Evolutionary conservation across 1,140 invertebrate species (phyloP).

Genomic region (Anoplophora glabripennis): DNA sequence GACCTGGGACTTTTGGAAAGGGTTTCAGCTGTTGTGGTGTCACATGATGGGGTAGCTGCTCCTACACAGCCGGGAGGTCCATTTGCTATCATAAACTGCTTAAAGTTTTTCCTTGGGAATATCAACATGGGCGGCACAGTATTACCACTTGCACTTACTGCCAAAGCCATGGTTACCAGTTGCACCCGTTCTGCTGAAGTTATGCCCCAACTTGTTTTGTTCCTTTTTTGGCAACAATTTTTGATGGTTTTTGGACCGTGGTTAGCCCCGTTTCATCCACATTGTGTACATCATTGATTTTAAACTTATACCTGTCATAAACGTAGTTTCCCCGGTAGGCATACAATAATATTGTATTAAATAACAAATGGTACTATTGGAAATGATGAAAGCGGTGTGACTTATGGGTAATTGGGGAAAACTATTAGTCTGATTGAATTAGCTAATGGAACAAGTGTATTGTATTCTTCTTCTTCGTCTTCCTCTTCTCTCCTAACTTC

Average conservation of each 20-base stretch:
- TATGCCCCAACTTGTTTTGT: slow-evolving; percentile 41
- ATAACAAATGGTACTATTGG: no score
- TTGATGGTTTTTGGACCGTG: slow-evolving; percentile 40
- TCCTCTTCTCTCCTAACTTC: no score
- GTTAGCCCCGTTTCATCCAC: slow-evolving; percentile 43
- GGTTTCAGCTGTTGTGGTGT: slow-evolving; percentile 36
- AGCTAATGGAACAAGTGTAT: no score
- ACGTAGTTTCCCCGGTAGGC: no score
- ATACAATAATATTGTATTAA: no score
- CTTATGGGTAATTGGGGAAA: no score
- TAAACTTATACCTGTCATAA: background rate
- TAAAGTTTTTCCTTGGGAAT: slow-evolving; percentile 33
- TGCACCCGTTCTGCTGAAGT: slow-evolving; percentile 43
- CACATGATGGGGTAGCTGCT: slow-evolving; percentile 21
- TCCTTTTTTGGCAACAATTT: slow-evolving; percentile 36
- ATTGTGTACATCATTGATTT: slow-evolving; percentile 38
- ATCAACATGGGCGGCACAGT: slow-evolving; percentile 15
- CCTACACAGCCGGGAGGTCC: slow-evolving; percentile 25
- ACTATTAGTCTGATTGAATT: no score
- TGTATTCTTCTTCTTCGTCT: no score
- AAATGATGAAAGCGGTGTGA: no score
- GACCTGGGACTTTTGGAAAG: no score
- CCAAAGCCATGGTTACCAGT: slow-evolving; percentile 34
- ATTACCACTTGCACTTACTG: slow-evolving; percentile 24
- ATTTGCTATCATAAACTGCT: slow-evolving; percentile 41